These are phyloP conservation scores for Crioceris asparagi DNA, from an alignment of 2,888 invertebrate genomes.

Conservation along the genomic window DNA sequence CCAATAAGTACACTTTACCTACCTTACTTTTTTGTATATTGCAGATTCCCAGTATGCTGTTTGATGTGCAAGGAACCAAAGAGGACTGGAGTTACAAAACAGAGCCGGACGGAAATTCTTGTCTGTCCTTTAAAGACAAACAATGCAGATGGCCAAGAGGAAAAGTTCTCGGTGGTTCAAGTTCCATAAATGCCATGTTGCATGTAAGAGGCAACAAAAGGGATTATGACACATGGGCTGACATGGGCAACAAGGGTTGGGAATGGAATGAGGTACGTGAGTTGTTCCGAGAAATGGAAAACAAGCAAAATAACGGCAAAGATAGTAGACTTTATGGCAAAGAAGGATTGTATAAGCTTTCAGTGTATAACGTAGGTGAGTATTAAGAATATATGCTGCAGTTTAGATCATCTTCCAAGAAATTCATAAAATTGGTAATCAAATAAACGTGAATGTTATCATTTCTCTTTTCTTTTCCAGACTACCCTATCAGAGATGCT, in stretches of 20 bases:
- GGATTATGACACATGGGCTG: conserved; percentile 56
- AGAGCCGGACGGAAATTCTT: conserved; percentile 37
- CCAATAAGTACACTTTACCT: no score
- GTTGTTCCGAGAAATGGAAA: conserved; percentile 37
- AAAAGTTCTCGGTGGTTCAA: conserved; percentile 54
- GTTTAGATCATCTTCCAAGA: no score
- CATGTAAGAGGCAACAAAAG: conserved; percentile 51
- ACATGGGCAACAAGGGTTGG: conserved; percentile 52
- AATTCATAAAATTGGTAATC: no score
- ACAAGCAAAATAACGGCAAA: conserved; percentile 22
- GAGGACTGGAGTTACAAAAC: conserved; percentile 38
- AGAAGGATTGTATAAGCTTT: conserved; percentile 41
- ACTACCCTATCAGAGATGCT: conserved; percentile 26
- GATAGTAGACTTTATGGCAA: conserved; percentile 33
- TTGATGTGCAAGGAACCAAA: conserved; percentile 21
- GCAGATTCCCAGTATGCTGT: conserved; percentile 35
- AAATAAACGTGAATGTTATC: no score
- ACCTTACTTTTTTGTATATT: no score
- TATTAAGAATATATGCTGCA: no score
- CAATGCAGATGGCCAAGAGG: conserved; percentile 47
- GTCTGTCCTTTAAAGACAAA: conserved; percentile 30
- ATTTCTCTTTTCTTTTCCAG: conserved; percentile 7
- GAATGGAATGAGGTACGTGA: conserved; percentile 39
- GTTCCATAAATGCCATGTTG: conserved; percentile 53
- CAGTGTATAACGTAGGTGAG: conserved; percentile 30